These are phyloP conservation scores for Plumapathes pennacea DNA, from an alignment of 92 coral and sea anemone species.

Conservation along the genomic window DNA sequence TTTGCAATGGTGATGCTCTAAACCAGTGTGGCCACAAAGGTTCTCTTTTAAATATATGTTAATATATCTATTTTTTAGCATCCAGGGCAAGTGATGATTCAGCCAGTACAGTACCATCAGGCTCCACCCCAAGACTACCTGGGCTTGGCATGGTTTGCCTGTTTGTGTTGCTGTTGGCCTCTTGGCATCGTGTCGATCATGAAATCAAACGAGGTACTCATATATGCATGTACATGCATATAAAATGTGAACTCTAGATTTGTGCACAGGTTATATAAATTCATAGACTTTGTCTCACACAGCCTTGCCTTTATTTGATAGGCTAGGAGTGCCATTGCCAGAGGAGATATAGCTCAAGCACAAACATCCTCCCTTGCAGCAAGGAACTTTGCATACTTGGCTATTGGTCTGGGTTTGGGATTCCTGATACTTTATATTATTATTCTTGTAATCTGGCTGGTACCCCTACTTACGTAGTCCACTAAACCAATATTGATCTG, in stretches of 20 bases:
- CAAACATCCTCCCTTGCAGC: conserved; percentile 61
- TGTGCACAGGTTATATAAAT: no score
- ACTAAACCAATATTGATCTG: no score
- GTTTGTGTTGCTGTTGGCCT: conserved; percentile 85
- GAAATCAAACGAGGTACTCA: conserved; percentile 76
- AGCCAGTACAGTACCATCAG: conserved; percentile 12
- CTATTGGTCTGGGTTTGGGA: conserved; percentile 55
- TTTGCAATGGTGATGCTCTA: no score
- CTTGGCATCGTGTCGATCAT: conserved; percentile 77
- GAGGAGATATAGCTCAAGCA: conserved; percentile 61
- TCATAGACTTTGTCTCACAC: neutral
- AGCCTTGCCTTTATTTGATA: neutral
- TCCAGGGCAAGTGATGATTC: conserved; percentile 25
- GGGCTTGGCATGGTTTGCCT: conserved; percentile 79
- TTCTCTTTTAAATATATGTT: no score
- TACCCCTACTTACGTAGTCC: conserved; percentile 43
- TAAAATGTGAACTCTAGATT: no score
- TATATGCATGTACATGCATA: no score
- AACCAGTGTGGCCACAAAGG: no score
- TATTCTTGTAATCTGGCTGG: conserved; percentile 33
- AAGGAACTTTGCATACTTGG: conserved; percentile 42
- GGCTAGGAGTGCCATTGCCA: conserved; percentile 63
- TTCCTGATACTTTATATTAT: conserved; percentile 43
- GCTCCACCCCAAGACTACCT: conserved; percentile 65
- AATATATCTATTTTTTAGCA: conserved; percentile 31